phyloP scores from a whole-genome alignment of 23 tunicate genomes.

The Clavelina lepadiformis region DNA sequence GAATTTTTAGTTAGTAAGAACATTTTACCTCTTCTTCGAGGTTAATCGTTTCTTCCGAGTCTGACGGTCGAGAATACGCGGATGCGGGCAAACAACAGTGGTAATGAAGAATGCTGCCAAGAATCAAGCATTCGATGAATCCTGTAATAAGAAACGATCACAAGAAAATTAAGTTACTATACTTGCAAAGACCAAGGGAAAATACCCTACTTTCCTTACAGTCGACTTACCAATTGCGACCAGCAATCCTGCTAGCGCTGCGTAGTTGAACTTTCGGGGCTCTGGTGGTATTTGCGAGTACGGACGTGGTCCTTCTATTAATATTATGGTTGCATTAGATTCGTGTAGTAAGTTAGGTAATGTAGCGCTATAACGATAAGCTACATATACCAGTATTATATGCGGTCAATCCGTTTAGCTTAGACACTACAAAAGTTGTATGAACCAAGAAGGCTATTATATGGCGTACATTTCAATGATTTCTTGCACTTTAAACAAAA shows the following conservation, averaged over 20 bases:
- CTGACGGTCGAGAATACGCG: slow-evolving; percentile 10
- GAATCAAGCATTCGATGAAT: slow-evolving; percentile 1
- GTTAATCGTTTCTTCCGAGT: background rate
- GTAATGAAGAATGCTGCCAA: slow-evolving; percentile 5
- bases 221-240: slow-evolving; percentile 55
- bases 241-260: slow-evolving; percentile 58
- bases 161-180: background rate
- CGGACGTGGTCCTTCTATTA: no score
- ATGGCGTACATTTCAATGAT: background rate
- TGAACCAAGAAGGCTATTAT: background rate
- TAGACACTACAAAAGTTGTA: background rate
- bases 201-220: no score
- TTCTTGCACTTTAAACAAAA: background rate
- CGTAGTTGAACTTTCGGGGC: slow-evolving; percentile 39
- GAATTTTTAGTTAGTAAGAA: no score
- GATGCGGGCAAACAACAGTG: background rate
- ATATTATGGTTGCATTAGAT: no score
- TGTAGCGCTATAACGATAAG: no score
- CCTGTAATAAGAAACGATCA: slow-evolving; percentile 1
- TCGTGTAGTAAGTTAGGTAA: no score
- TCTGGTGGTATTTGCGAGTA: slow-evolving; percentile 16
- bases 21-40: background rate
- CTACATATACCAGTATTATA: no score
- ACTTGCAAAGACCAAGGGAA: no score
- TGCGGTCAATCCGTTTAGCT: no score